phyloP scores from a whole-genome alignment of 2,797 vertebrate genomes.

The Myotis findleyi region DNA sequence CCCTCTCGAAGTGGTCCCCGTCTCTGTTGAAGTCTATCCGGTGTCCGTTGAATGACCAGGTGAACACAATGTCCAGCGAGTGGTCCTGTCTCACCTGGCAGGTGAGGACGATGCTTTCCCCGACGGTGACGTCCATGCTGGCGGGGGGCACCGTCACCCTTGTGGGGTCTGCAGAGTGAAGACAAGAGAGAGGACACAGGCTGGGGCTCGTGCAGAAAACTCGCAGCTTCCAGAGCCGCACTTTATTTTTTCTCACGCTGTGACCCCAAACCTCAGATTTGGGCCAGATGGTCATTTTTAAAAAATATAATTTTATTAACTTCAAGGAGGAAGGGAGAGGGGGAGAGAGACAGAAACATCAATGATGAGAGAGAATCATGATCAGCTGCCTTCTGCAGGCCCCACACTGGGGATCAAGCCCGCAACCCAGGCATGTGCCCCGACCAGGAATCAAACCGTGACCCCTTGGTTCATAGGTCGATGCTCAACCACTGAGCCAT shows the following conservation, averaged over 20 bases:
- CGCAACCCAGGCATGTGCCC: too few species aligned
- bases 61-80: constrained; percentile 95
- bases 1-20: constrained; percentile 97
- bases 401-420: too few species aligned
- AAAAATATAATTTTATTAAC: too few species aligned
- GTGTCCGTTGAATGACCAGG: constrained; percentile 98
- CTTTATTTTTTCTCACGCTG: background rate
- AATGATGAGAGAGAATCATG: too few species aligned
- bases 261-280: background rate
- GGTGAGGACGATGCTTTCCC: constrained; percentile 96
- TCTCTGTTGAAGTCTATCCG: constrained; percentile 96
- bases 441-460: too few species aligned
- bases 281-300: background rate
- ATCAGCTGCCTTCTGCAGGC: too few species aligned
- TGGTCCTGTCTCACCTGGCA: constrained; percentile 97
- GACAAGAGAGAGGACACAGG: background rate
- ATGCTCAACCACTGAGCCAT: too few species aligned
- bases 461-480: too few species aligned
- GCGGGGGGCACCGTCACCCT: constrained; percentile 93
- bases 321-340: too few species aligned
- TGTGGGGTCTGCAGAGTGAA: constrained; percentile 92
- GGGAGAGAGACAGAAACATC: too few species aligned
- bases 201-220: background rate
- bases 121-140: constrained; percentile 96
- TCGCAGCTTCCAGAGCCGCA: background rate